Conservation (phyloP, 64 coral and sea anemone species). For the Porites lutea region DNA sequence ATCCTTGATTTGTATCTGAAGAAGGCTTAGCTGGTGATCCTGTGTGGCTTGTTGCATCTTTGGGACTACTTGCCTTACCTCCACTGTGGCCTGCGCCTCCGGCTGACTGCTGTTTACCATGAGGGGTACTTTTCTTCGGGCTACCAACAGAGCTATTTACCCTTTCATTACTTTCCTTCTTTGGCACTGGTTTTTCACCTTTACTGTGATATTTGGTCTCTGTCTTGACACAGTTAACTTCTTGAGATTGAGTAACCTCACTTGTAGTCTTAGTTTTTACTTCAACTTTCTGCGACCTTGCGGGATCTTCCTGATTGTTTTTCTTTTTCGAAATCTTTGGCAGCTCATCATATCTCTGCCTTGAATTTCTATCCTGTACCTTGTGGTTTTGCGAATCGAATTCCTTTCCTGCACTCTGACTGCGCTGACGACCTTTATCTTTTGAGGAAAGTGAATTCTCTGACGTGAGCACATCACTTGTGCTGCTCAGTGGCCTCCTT, state of each 20-base stretch:
- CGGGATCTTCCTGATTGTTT: slow-evolving; percentile 27
- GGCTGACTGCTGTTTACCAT: slow-evolving; percentile 43
- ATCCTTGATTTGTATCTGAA: background rate
- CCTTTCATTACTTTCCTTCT: slow-evolving; percentile 13
- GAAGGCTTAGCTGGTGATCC: background rate
- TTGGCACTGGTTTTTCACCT: slow-evolving; percentile 16
- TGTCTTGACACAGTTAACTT: slow-evolving; percentile 50
- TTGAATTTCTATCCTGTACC: background rate
- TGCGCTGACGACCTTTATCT: background rate
- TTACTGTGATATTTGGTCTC: slow-evolving; percentile 34
- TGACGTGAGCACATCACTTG: slow-evolving; percentile 5
- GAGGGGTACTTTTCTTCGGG: slow-evolving; percentile 32
- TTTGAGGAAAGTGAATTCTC: background rate
- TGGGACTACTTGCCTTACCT: slow-evolving; percentile 25
- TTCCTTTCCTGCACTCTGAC: slow-evolving; percentile 50
- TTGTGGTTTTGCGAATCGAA: background rate
- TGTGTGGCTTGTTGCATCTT: background rate
- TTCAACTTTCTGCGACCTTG: slow-evolving; percentile 37
- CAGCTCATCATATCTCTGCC: slow-evolving; percentile 39
- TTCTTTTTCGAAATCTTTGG: slow-evolving; percentile 62
- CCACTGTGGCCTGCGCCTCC: background rate
- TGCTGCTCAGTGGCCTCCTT: slow-evolving; percentile 31
- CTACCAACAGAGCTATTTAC: slow-evolving; percentile 12
- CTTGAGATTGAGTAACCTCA: slow-evolving; percentile 31
- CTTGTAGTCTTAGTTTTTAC: slow-evolving; percentile 33